A percentile compares a stretch with the other conserved stretches of the same genome.
Conservation (phyloP, 2,113 vertebrate genomes). For the Engystomops pustulosus region DNA sequence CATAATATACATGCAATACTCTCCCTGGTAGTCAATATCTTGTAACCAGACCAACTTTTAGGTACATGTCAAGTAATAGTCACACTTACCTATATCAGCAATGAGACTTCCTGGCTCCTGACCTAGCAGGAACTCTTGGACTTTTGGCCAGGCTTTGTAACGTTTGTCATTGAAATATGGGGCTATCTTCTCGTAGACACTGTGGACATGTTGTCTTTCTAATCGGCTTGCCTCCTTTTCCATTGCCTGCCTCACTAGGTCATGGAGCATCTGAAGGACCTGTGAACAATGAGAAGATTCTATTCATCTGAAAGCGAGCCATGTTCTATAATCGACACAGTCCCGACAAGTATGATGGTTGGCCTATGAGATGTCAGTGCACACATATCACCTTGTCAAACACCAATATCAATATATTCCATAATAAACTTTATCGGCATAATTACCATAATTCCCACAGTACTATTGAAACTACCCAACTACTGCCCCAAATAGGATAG, state of each 20-base stretch:
- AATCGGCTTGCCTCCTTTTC: conserved; percentile 78
- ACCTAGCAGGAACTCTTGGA: conserved; percentile 78
- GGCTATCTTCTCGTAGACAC: conserved; percentile 78
- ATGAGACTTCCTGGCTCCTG: conserved; percentile 76
- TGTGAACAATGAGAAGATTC: conserved; percentile 37
- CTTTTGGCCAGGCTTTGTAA: conserved; percentile 80
- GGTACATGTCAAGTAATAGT: neutral
- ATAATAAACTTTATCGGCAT: too few relatives aligned
- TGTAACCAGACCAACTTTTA: too few relatives aligned
- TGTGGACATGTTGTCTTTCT: conserved; percentile 76
- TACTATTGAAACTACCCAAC: too few relatives aligned
- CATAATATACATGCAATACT: too few relatives aligned
- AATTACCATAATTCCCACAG: too few relatives aligned
- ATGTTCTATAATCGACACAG: neutral
- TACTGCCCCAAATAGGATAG: too few relatives aligned
- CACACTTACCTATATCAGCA: conserved; percentile 75
- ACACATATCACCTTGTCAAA: neutral
- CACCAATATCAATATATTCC: neutral
- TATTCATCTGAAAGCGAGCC: neutral
- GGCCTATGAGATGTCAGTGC: neutral
- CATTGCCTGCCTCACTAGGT: conserved; percentile 63
- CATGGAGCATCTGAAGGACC: neutral
- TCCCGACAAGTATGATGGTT: neutral
- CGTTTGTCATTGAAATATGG: conserved; percentile 77
- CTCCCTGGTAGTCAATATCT: too few relatives aligned